Evolutionary conservation across 2,113 vertebrate species (phyloP), one percentile per base, ranked within the genome.

Genomic region (Eulemur macaco): DNA sequence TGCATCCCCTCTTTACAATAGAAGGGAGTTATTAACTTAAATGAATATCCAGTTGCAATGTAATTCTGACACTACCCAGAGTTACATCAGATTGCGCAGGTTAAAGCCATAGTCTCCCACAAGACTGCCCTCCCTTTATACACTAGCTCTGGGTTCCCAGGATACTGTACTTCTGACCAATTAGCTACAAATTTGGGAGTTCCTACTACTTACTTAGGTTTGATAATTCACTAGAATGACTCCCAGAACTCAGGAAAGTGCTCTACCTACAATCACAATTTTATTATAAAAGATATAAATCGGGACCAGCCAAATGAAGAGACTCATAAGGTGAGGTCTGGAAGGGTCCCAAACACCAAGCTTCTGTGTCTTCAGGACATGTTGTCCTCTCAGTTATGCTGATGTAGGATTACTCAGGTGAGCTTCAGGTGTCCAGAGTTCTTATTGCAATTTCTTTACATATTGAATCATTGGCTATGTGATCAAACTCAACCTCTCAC

Each of bases 211-310:
- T n/a, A 8, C 21, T 95, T 56, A 78, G n/a, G 47, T 85, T 78
- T 73, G 13, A 25, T 47, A 76, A 64, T 78, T 86, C 47, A 18
- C 37, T 56, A 83, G 54, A 87, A 77, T 54, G 63, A 71, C 74
- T 87, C 50, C 47, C n/a, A 91, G 86, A 93, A 96, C 82, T 90
- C 42, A 63, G 47, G 34, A 76, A 86, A 90, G n/a, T 45, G 15
- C 37, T 84, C 27, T 63, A 52, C 5, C 27, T 91, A 71, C 10
- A 84, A 69, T 76, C 74, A 86, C 14, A 80, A 21, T 69, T 64
- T 89, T 96, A 58, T 84, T 85, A 68, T 58, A 74, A 94, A 74
- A 39, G 23, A 45, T 80, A 92, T 13, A 84, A 73, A 87, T 58
- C 27, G 74, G 71, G 54, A 78, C 47, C 34, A 50, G 93, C 37